Conservation (phyloP, 2,797 vertebrate species). For the Numenius phaeopus region DNA sequence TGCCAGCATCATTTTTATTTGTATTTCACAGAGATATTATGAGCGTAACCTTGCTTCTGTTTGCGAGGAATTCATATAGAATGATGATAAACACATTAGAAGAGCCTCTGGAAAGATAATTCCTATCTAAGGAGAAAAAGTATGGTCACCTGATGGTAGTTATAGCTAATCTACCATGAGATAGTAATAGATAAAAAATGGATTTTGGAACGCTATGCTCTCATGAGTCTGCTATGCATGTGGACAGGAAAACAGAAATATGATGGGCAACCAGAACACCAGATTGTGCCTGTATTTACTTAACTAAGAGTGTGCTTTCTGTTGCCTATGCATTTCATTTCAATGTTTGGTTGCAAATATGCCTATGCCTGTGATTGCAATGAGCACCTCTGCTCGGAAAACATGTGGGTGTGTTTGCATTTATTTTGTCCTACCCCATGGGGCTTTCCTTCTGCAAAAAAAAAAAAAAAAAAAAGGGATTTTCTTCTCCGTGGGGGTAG, state of each 20-base stretch:
- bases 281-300: not conserved
- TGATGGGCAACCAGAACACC: not conserved
- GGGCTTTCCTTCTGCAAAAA: not conserved
- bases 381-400: not conserved
- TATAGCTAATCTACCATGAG: not conserved
- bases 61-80: not conserved
- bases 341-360: no score
- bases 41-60: not conserved
- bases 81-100: not conserved
- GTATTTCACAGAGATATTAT: not conserved
- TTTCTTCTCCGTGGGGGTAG: not conserved
- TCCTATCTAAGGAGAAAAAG: not conserved
- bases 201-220: not conserved
- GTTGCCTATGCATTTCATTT: not conserved
- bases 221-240: not conserved
- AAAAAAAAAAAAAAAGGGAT: no score
- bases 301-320: not conserved
- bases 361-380: not conserved
- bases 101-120: not conserved
- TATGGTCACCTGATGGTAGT: not conserved
- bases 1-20: not conserved
- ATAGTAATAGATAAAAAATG: not conserved
- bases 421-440: not conserved
- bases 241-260: not conserved
- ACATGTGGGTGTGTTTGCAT: rapidly evolving